phyloP scores from a whole-genome alignment of 1,140 invertebrate species.

The Pseudomyrmex cubaensis region DNA sequence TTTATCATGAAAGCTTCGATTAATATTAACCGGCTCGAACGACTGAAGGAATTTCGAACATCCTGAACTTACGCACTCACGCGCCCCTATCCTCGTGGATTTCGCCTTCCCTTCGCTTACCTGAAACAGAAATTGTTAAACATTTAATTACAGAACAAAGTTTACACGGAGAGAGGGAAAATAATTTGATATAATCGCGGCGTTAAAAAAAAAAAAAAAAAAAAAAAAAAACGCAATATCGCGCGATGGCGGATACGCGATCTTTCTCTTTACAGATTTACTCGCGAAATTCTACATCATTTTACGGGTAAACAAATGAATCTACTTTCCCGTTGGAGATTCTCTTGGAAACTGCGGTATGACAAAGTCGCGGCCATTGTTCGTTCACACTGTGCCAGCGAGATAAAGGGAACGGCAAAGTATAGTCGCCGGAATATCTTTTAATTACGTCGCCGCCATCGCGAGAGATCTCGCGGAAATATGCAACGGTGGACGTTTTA shows the following conservation, averaged over 20 bases:
- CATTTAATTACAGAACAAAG: background rate
- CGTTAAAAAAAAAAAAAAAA: too few relatives aligned
- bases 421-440: constrained; percentile 49
- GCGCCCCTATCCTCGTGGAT: background rate
- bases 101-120: constrained; percentile 34
- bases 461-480: constrained; percentile 64
- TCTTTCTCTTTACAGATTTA: background rate
- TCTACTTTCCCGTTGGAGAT: constrained; percentile 54
- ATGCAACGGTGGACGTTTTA: constrained; percentile 78
- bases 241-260: background rate
- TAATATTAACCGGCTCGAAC: constrained; percentile 25
- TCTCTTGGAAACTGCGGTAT: constrained; percentile 46
- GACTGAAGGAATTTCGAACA: background rate
- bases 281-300: constrained; percentile 25
- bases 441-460: constrained; percentile 59
- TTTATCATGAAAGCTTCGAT: constrained; percentile 6
- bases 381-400: constrained; percentile 38
- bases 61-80: constrained; percentile 16
- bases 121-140: constrained; percentile 60
- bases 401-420: constrained; percentile 44
- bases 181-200: too few relatives aligned
- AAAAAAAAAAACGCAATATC: background rate
- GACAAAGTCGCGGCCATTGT: constrained; percentile 56
- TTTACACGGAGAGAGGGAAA: too few relatives aligned
- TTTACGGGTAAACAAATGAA: constrained; percentile 52